Conservation (phyloP, 2,113 vertebrate species). For the Rallus limicola region DNA sequence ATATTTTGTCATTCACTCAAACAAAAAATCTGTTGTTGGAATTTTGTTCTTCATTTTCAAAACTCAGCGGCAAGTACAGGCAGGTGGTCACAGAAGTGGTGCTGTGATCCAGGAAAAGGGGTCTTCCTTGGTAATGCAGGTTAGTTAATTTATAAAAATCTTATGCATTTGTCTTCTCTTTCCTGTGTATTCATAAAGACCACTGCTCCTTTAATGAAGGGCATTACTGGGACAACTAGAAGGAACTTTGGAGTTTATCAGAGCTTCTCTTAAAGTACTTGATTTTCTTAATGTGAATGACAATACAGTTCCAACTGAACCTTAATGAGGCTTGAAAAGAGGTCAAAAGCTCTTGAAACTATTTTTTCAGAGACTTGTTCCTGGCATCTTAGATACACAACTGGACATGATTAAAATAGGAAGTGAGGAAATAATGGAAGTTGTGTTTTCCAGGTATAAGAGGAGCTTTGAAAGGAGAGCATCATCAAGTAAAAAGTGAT, state of each 20-base stretch:
- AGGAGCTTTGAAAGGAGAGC: neutral
- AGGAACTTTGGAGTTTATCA: neutral
- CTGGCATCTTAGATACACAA: neutral
- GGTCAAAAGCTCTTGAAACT: neutral
- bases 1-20: neutral
- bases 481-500: neutral
- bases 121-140: neutral
- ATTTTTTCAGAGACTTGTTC: neutral
- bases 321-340: neutral
- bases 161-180: neutral
- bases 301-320: neutral
- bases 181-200: neutral
- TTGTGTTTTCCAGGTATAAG: neutral
- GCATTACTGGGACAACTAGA: neutral
- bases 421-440: neutral
- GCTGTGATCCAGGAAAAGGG: neutral
- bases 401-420: neutral
- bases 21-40: neutral
- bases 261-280: neutral
- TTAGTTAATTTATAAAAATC: neutral
- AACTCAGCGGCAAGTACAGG: accelerated
- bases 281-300: neutral
- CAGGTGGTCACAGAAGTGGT: neutral
- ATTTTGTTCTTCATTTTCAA: neutral
- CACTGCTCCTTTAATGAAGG: neutral